phyloP scores from a whole-genome alignment of 2,113 vertebrate genomes.

The Hipposideros armiger region DNA sequence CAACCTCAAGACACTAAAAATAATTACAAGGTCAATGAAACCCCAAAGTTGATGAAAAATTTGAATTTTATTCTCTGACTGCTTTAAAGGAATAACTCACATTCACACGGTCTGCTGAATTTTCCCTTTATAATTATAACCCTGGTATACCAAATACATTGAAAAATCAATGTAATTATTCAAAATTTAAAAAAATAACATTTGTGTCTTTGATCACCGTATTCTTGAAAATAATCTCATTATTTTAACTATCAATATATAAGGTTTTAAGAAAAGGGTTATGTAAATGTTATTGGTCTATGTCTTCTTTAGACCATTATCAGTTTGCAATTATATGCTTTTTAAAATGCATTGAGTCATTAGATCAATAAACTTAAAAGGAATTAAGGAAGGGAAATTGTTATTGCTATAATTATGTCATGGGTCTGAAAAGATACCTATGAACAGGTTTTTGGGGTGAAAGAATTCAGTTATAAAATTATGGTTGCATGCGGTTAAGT shows the following conservation, averaged over 20 bases:
- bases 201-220: constrained; percentile 66
- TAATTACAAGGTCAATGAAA: constrained; percentile 33
- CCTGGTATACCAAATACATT: not conserved
- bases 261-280: constrained; percentile 55
- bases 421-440: constrained; percentile 79
- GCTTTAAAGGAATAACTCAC: constrained; percentile 18
- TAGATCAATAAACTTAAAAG: constrained; percentile 76
- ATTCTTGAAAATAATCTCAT: constrained; percentile 68
- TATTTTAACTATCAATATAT: constrained; percentile 58
- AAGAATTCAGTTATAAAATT: constrained; percentile 82
- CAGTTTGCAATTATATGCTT: constrained; percentile 71
- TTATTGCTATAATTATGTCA: constrained; percentile 60
- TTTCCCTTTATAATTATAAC: constrained; percentile 28
- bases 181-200: constrained; percentile 54
- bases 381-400: constrained; percentile 70
- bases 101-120: not conserved
- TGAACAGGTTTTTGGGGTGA: constrained; percentile 70
- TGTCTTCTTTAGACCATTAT: constrained; percentile 66
- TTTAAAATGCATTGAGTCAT: constrained; percentile 73
- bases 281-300: constrained; percentile 63
- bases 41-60: constrained; percentile 3
- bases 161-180: constrained; percentile 66
- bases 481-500: constrained; percentile 83
- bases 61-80: constrained; percentile 8
- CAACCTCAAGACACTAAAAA: constrained; percentile 36